Base-by-base conservation (phyloP, 2,797 vertebrate species). In the Gymnothorax javanicus region DNA sequence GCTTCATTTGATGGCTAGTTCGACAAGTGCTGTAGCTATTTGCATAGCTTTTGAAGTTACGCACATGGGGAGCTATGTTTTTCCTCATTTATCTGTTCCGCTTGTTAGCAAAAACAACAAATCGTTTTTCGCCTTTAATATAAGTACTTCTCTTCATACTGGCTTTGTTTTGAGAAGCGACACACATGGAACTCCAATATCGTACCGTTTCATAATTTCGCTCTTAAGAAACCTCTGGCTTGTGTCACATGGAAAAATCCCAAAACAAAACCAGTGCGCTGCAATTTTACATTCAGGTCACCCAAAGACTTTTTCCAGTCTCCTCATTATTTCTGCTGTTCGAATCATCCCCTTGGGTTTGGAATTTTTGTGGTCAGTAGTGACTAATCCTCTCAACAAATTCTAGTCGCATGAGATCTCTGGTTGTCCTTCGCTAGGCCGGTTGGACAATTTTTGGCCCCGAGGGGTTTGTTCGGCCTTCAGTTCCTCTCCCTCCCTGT, bases 21-120 rank as follows among this genome's bases (percentile, higher is more conserved):
- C 92, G 93, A 91, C 92, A 93, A 94, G 93, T 91, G 93, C 90
- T 92, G 93, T 90, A 93, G 93, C 93, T 94, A 90, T 94, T 93
- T 93, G 91, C 93, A 93, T 94, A 90, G 90, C 89, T 91, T 93
- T 93, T 86, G 9, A 82, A 67, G 52, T 69, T 27, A 15, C 7
- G 57, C 77, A 56, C 54, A 82, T 25, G 20, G 23, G 4, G 17
- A n/a, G 62, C 52, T 20, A 43, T 82, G n/a, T 67, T 56, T 82
- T 60, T 23, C 12, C 54, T 67, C 73, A 56, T 86, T 67, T 79
- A 33, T 86, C 85, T 82, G 81, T 64, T 82, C 54, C 11, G 54
- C 52, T 82, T 52, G 85, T 33, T 81, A 20, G 73, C 57, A 33
- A 12, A 11, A 57, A 60, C 52, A 15, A 43, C 33, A 69, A 82